Evolutionary conservation across 2,888 invertebrate genomes (phyloP), one percentile per base, ranked within the genome.

Genomic region (Strigamia transsilvanica): DNA sequence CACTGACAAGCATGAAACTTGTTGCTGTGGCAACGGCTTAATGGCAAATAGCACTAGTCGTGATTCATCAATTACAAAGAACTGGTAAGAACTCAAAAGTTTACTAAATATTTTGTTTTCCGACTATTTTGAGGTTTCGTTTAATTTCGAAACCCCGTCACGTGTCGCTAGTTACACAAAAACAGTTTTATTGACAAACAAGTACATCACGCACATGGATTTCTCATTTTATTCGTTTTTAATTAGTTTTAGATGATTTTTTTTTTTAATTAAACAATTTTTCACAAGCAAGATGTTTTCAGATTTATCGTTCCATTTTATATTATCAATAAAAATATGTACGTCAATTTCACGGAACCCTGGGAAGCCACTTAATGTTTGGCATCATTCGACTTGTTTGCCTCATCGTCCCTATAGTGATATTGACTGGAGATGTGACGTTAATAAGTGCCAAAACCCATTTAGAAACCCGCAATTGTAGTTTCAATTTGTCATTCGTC

Each of bases 351-450:
- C 73, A 73, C 9, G 73, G 73, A 73, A 56, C n/a, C 73, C 27
- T 73, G 73, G 32, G 73, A 73, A 27, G n/a, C 27, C 73, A 13
- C 32, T 73, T 27, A 73, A 73, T 73, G 73, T 73, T 73, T 73
- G 73, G 27, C 73, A 73, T 73, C 73, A 32, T 73, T 73, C 73
- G 32, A 32, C 13, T 73, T 73, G 73, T 73, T 73, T 73, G 23
- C 32, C 73, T 73, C 73, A 73, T 73, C 27, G 73, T 73, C 73
- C 73, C 73, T 73, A 73, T 73, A 73, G 73, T 73, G 73, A 73
- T 73, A 73, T 73, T 73, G 73, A 73, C 73, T 32, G 73, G 73
- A 66, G 73, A 73, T 73, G 32, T 73, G 73, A 73, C 73, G 73
- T 32, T 73, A 73, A 27, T 73, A 73, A 73, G 23, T 73, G 73